Evolutionary conservation across 2,888 invertebrate genomes (phyloP).

Genomic region (Eulithis testata): DNA sequence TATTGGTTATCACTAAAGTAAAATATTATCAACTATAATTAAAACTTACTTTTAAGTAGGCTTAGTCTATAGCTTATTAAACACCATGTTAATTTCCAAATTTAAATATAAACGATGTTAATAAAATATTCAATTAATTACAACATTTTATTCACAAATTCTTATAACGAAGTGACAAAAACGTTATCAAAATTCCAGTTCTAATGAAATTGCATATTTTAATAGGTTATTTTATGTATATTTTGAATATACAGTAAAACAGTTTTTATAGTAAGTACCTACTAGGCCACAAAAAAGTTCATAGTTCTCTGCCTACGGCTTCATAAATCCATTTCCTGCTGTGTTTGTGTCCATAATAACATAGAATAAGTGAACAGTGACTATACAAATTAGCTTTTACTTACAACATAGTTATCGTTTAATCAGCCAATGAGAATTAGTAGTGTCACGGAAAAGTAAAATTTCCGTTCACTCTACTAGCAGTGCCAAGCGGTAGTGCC

Average conservation of each 20-base stretch:
- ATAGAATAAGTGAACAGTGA: constrained; percentile 6
- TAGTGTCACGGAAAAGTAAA: no score
- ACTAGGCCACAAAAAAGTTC: constrained; percentile 1
- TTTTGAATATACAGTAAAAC: constrained; percentile 18
- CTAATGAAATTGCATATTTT: constrained; percentile 35
- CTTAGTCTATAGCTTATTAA: constrained; percentile 14
- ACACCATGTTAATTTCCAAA: constrained; percentile 12
- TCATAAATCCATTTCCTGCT: constrained; percentile 68
- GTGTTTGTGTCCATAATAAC: constrained; percentile 66
- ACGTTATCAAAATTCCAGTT: constrained; percentile 38
- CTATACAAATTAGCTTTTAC: neutral
- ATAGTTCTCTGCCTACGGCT: constrained; percentile 48
- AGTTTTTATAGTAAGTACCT: constrained; percentile 15
- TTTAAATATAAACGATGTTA: constrained; percentile 13
- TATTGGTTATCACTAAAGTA: no score
- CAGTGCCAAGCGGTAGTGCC: no score
- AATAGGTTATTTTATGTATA: constrained; percentile 28
- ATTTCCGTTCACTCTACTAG: no score
- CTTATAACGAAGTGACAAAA: constrained; percentile 41
- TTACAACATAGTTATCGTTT: neutral
- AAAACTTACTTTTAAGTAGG: neutral
- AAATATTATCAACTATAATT: neutral
- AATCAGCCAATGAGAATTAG: no score
- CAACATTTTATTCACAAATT: constrained; percentile 21
- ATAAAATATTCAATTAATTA: constrained; percentile 35